phyloP scores from a whole-genome alignment of 2,888 invertebrate species.

The Hemaris fuciformis region DNA sequence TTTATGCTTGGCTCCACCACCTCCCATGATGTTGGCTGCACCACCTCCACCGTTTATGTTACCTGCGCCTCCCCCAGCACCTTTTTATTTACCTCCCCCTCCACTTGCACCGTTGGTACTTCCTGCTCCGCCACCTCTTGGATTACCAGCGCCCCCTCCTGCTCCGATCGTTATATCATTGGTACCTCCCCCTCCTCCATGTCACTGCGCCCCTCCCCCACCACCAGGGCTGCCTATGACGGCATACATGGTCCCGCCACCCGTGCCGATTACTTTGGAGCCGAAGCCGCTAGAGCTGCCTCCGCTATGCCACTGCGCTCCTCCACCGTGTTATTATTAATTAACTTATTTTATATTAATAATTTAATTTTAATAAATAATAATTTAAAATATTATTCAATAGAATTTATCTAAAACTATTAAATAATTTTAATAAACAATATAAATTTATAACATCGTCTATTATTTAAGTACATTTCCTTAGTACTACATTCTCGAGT shows the following conservation, averaged over 20 bases:
- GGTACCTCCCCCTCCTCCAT: constrained; percentile 48
- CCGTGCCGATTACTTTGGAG: constrained; percentile 63
- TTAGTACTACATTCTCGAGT: not conserved
- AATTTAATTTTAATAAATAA: not conserved
- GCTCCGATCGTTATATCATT: constrained; percentile 52
- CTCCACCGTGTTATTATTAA: constrained; percentile 21
- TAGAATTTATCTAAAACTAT: no score
- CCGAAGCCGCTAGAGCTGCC: constrained; percentile 52
- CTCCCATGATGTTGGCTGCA: constrained; percentile 23
- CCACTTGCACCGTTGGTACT: constrained; percentile 17
- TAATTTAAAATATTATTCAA: not conserved
- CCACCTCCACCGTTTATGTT: constrained; percentile 20
- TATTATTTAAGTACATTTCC: not conserved
- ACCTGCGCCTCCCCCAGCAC: constrained; percentile 24
- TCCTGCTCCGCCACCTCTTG: constrained; percentile 29
- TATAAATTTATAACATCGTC: not conserved
- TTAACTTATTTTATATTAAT: constrained; percentile 32
- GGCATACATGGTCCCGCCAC: constrained; percentile 62
- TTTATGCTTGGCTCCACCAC: constrained; percentile 25
- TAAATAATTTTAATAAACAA: no score
- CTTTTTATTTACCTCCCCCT: constrained; percentile 18
- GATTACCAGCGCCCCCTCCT: constrained; percentile 33
- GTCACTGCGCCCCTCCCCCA: constrained; percentile 39
- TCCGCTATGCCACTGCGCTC: constrained; percentile 32
- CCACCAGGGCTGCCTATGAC: constrained; percentile 61